Evolutionary conservation across 2,113 vertebrate genomes (phyloP).

Genomic region (Corythornis cristatus): DNA sequence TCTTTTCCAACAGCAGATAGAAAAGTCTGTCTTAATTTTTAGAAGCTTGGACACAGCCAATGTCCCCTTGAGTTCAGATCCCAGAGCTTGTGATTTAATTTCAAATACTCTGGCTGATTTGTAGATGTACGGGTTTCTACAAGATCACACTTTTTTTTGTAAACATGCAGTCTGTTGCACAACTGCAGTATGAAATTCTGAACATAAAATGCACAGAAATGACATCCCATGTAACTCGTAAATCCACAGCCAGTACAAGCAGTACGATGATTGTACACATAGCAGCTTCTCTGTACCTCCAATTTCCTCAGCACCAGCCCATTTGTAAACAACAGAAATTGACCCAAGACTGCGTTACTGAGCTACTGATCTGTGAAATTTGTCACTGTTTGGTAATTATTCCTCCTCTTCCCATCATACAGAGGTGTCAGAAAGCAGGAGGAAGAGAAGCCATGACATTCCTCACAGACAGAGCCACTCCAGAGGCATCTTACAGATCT

Average conservation of each 20-base stretch:
- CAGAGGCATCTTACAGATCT: accelerated
- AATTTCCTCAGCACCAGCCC: not conserved
- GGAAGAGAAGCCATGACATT: not conserved
- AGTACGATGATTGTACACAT: accelerated
- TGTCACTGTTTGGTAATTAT: not conserved
- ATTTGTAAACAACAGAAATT: not conserved
- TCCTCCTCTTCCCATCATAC: not conserved
- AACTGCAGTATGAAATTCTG: not conserved
- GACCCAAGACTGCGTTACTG: not conserved
- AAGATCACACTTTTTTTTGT: not conserved
- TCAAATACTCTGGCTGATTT: not conserved
- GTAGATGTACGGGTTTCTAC: not conserved
- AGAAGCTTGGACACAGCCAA: not conserved
- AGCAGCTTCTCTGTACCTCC: not conserved
- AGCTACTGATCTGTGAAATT: not conserved
- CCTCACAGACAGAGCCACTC: not conserved
- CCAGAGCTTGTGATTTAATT: not conserved
- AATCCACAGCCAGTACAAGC: not conserved
- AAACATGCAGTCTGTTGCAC: not conserved
- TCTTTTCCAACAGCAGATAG: not conserved
- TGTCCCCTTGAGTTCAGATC: not conserved
- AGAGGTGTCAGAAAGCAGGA: not conserved
- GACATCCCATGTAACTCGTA: not conserved
- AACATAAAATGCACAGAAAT: not conserved
- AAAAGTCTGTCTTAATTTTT: not conserved